phyloP scores from a whole-genome alignment of 2,113 vertebrate species.

The Malaclemys terrapin region DNA sequence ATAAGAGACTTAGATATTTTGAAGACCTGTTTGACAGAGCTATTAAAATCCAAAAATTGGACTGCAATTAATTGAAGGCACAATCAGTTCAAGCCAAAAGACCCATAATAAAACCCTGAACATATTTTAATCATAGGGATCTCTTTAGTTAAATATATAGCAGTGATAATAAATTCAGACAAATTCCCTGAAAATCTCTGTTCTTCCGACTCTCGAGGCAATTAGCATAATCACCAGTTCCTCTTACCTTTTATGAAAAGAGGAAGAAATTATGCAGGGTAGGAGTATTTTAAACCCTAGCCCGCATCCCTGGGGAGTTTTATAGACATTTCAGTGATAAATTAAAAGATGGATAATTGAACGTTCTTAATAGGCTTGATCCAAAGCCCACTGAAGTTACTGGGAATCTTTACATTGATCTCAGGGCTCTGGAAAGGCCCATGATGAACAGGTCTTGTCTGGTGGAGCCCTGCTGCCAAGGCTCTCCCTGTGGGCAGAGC shows the following conservation, averaged over 20 bases:
- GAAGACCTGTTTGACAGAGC: conserved; percentile 6
- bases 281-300: conserved; percentile 65
- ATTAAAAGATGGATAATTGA: conserved; percentile 43
- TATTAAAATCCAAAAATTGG: conserved; percentile 18
- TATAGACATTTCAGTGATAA: conserved; percentile 63
- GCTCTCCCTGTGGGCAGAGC: background rate
- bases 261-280: conserved; percentile 67
- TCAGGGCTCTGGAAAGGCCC: background rate
- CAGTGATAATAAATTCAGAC: conserved; percentile 38
- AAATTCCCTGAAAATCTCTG: conserved; percentile 31
- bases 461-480: background rate
- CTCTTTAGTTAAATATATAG: conserved; percentile 30
- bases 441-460: background rate
- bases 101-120: background rate
- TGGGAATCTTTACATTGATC: conserved; percentile 25
- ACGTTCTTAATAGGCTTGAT: conserved; percentile 26
- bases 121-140: conserved; percentile 32
- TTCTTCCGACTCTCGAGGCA: conserved; percentile 46
- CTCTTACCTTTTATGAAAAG: conserved; percentile 48
- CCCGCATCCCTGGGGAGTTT: conserved; percentile 56
- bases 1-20: conserved; percentile 31
- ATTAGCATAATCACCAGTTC: conserved; percentile 58
- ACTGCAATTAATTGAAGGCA: conserved; percentile 11
- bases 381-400: background rate
- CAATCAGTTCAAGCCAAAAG: conserved; percentile 9